Evolutionary conservation across 2,797 vertebrate genomes (phyloP).

Genomic region (Fringilla coelebs): DNA sequence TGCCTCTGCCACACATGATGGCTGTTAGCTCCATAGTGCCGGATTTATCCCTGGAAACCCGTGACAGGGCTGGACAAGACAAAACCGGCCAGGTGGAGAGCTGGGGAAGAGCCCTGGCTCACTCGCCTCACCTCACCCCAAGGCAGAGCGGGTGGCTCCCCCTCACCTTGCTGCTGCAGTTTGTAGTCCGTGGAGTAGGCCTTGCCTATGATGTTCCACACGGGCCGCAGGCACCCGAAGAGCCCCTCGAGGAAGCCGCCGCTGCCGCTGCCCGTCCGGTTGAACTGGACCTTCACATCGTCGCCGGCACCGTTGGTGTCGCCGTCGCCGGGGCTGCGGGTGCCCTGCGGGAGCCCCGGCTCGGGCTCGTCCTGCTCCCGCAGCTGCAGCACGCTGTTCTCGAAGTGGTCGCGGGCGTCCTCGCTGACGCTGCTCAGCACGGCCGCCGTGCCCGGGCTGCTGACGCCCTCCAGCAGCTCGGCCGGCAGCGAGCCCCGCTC

Average conservation of each 20-base stretch:
- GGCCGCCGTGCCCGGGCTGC: slow-evolving; percentile 81
- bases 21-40: not conserved
- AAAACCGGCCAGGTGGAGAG: fast-evolving
- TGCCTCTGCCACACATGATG: fast-evolving
- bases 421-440: slow-evolving; percentile 85
- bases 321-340: slow-evolving; percentile 69
- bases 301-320: slow-evolving; percentile 77
- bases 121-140: not conserved
- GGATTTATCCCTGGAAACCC: not conserved
- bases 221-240: slow-evolving; percentile 93
- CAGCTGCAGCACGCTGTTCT: slow-evolving; percentile 95
- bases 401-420: slow-evolving; percentile 91
- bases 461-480: slow-evolving; percentile 60
- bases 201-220: slow-evolving; percentile 99
- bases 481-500: slow-evolving; percentile 79
- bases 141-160: fast-evolving
- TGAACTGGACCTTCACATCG: slow-evolving; percentile 95
- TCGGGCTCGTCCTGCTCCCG: slow-evolving; percentile 87
- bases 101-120: not conserved
- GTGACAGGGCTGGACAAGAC: fast-evolving
- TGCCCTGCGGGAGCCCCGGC: slow-evolving; percentile 77
- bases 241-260: slow-evolving; percentile 97
- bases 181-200: slow-evolving; percentile 98
- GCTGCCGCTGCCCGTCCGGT: slow-evolving; percentile 83
- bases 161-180: slow-evolving; percentile 94